Conservation (phyloP, 2,797 vertebrate genomes). For the Todus mexicanus region DNA sequence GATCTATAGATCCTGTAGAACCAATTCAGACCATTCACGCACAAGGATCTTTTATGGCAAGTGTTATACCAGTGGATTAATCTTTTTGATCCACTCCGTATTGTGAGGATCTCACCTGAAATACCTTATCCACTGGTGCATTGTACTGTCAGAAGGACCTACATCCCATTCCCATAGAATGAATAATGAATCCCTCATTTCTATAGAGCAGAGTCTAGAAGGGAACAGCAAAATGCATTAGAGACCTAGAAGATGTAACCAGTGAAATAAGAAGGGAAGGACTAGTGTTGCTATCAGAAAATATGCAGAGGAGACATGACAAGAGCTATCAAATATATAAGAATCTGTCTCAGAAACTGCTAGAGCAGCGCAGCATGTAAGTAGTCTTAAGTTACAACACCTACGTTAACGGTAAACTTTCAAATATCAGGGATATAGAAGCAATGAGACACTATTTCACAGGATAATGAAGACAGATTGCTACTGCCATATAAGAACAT, state of each 20-base stretch:
- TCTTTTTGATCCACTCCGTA: background rate
- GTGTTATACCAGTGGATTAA: background rate
- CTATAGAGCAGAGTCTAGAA: background rate
- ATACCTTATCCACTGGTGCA: background rate
- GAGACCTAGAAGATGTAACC: rapidly evolving
- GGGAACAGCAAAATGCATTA: background rate
- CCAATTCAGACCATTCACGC: background rate
- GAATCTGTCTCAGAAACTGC: background rate
- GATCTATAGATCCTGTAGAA: background rate
- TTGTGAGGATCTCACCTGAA: background rate
- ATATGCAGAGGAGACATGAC: background rate
- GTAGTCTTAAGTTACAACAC: background rate
- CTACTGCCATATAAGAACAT: background rate
- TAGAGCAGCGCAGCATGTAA: background rate
- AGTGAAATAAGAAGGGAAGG: background rate
- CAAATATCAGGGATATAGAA: background rate
- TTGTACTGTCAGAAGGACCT: background rate
- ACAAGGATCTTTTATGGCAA: background rate
- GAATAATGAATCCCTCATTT: background rate
- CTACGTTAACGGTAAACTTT: background rate
- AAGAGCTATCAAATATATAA: background rate
- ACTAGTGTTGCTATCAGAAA: background rate
- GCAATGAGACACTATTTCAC: background rate
- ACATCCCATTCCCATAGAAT: background rate
- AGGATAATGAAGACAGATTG: background rate